Conservation (phyloP, 2,888 invertebrate species). For the Andrena flavipes region DNA sequence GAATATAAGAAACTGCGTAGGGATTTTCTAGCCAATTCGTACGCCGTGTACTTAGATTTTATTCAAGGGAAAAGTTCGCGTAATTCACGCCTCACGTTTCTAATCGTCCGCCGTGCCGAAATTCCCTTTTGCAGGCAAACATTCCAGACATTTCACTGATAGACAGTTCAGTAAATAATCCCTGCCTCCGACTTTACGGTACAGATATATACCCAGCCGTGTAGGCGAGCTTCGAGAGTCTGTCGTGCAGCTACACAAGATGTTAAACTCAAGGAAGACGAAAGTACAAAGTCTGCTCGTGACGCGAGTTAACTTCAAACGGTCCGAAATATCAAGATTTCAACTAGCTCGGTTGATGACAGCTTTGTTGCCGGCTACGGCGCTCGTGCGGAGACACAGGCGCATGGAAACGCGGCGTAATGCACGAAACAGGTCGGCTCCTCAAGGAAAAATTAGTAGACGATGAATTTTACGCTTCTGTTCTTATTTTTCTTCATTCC, state of each 20-base stretch:
- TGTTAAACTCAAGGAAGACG: constrained; percentile 57
- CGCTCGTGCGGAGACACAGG: constrained; percentile 9
- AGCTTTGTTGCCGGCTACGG: constrained; percentile 46
- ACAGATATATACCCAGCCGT: constrained; percentile 5
- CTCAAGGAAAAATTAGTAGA: background rate
- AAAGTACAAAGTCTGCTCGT: constrained; percentile 58
- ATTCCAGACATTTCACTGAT: constrained; percentile 27
- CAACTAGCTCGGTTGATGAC: constrained; percentile 38
- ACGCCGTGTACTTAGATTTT: background rate
- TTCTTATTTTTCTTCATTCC: background rate
- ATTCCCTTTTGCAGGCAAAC: constrained; percentile 4
- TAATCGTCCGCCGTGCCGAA: background rate
- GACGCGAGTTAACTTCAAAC: constrained; percentile 59
- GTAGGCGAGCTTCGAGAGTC: constrained; percentile 5
- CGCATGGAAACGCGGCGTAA: background rate
- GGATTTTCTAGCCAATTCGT: background rate
- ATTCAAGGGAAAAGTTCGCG: background rate
- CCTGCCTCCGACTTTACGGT: background rate
- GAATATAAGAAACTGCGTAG: background rate
- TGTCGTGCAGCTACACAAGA: constrained; percentile 35
- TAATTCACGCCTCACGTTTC: background rate
- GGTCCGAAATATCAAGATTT: constrained; percentile 37
- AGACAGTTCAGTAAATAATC: constrained; percentile 33
- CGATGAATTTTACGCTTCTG: background rate
- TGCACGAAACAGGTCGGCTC: constrained; percentile 4